These are phyloP conservation scores for Epistrophe eligans DNA, from an alignment of 2,888 invertebrate genomes.

Conservation along the genomic window DNA sequence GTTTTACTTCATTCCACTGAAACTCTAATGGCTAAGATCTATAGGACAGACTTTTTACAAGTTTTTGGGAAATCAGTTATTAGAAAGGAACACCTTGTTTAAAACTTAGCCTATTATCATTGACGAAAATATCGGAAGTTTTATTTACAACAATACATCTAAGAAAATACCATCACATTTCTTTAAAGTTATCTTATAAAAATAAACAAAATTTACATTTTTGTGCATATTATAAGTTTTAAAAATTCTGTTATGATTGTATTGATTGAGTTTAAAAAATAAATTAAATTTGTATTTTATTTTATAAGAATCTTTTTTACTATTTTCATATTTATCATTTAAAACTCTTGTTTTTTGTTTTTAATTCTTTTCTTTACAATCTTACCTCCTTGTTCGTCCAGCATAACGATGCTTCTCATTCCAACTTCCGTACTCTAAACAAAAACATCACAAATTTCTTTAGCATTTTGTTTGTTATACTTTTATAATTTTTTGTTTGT, in stretches of 20 bases:
- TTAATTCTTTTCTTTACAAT: constrained; percentile 83
- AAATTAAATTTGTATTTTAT: constrained; percentile 51
- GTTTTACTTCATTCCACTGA: too few species aligned
- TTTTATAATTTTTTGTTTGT: constrained; percentile 59
- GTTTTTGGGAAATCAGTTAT: too few species aligned
- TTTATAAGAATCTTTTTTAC: constrained; percentile 28
- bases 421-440: constrained; percentile 99
- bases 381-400: constrained; percentile 99
- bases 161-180: constrained; percentile 62
- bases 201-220: constrained; percentile 44
- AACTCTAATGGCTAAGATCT: too few species aligned
- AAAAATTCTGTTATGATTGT: constrained; percentile 47
- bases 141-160: background rate
- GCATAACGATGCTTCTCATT: constrained; percentile 99
- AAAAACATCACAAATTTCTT: constrained; percentile 84
- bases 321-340: constrained; percentile 55
- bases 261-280: constrained; percentile 45
- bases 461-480: constrained; percentile 75
- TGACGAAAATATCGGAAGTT: background rate
- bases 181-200: background rate
- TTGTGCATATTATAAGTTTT: constrained; percentile 55
- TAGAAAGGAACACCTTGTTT: too few species aligned
- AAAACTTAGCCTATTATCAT: background rate
- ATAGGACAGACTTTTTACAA: too few species aligned
- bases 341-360: constrained; percentile 48